Evolutionary conservation across 2,797 vertebrate genomes (phyloP).

Genomic region (Myotis planiceps): DNA sequence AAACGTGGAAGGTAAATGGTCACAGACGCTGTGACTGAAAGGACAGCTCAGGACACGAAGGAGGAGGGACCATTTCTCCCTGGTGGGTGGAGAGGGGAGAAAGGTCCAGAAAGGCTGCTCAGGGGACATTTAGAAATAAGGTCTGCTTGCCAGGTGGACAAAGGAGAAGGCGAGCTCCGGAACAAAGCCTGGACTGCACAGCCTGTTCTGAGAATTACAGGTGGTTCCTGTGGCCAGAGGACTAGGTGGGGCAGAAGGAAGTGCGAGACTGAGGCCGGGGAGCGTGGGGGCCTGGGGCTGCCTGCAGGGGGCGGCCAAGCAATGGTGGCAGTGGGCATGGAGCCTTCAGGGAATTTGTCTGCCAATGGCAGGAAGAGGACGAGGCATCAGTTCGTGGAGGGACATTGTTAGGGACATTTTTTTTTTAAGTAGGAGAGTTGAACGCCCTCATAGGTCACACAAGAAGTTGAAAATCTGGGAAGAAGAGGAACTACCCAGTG

Average conservation of each 20-base stretch:
- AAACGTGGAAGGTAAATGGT: not conserved
- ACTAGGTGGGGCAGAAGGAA: not conserved
- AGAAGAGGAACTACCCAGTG: not conserved
- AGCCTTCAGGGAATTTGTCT: not conserved
- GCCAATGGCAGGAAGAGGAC: rapidly evolving
- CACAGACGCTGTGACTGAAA: not conserved
- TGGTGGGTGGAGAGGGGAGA: not conserved
- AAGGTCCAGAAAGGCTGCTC: not conserved
- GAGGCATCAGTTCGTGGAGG: not conserved
- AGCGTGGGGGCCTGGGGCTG: not conserved
- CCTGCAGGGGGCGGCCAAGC: not conserved
- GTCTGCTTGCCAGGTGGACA: not conserved
- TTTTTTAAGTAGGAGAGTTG: not conserved
- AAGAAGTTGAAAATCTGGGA: not conserved
- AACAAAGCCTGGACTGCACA: not conserved
- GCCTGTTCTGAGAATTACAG: not conserved
- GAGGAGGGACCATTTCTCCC: not conserved
- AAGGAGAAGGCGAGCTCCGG: not conserved
- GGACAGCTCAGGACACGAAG: not conserved
- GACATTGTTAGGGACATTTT: not conserved
- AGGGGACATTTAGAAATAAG: not conserved
- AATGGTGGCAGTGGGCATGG: not conserved
- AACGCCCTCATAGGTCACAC: not conserved
- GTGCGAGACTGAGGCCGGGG: not conserved
- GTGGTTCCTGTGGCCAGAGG: not conserved